A percentile compares a stretch with the other conserved stretches of the same genome.
These are phyloP conservation scores for Diploscapter pachys DNA, from an alignment of 1,140 invertebrate genomes.

Conservation along the genomic window DNA sequence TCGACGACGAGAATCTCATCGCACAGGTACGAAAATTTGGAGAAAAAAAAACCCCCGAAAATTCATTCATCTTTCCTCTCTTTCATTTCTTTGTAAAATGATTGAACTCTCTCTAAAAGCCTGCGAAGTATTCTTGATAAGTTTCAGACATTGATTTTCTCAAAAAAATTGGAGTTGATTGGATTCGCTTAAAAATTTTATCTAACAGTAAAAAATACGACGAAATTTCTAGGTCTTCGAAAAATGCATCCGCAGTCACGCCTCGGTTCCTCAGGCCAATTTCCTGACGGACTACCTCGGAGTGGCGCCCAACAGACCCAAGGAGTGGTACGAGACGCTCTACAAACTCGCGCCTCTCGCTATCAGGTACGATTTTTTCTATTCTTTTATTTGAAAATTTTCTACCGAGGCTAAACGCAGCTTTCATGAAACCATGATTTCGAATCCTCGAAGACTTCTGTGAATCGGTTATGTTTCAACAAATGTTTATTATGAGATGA, in stretches of 20 bases:
- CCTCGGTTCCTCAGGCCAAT: not conserved
- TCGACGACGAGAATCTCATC: constrained; percentile 75
- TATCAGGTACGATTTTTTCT: not conserved
- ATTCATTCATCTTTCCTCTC: not conserved
- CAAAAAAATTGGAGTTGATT: not conserved
- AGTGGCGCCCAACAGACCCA: not conserved
- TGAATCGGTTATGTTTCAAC: too few relatives aligned
- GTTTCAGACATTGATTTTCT: too few relatives aligned
- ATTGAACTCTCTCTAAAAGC: too few relatives aligned
- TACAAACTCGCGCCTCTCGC: constrained; percentile 11
- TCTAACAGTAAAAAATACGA: not conserved
- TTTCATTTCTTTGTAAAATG: not conserved
- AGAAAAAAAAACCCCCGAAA: constrained; percentile 60
- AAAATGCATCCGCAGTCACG: not conserved
- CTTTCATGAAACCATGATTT: too few relatives aligned
- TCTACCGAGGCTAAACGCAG: too few relatives aligned
- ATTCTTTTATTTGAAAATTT: too few relatives aligned
- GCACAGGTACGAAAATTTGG: constrained; percentile 74
- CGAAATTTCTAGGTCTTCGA: not conserved
- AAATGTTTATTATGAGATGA: too few relatives aligned
- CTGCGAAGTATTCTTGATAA: too few relatives aligned
- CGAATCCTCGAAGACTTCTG: too few relatives aligned
- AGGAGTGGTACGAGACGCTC: constrained; percentile 10
- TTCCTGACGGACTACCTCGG: constrained; percentile 5
- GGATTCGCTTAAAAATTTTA: not conserved